phyloP scores from a whole-genome alignment of 2,888 invertebrate species.

The Hydropsyche betteni region DNA sequence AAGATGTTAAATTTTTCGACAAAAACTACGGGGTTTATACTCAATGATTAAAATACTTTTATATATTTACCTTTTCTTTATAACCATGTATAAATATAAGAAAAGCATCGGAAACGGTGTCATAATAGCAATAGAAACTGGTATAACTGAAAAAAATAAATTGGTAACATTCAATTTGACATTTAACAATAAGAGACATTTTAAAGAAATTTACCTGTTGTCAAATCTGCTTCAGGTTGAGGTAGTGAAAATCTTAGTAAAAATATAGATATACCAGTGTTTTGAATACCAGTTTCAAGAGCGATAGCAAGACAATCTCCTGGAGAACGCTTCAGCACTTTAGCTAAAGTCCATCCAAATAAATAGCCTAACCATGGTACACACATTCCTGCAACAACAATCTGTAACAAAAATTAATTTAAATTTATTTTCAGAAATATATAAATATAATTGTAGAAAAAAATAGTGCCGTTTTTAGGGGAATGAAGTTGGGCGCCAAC shows the following conservation, averaged over 20 bases:
- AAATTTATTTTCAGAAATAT: not conserved
- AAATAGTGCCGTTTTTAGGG: not conserved
- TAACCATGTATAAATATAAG: constrained; percentile 67
- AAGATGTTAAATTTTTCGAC: no score
- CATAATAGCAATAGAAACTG: constrained; percentile 92
- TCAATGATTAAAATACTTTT: no score
- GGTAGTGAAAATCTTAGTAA: constrained; percentile 81
- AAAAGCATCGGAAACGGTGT: constrained; percentile 85
- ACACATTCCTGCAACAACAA: constrained; percentile 79
- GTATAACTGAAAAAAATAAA: constrained; percentile 71
- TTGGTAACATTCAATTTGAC: not conserved
- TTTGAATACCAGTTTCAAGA: constrained; percentile 93
- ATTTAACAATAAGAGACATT: not conserved
- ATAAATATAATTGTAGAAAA: constrained; percentile 3
- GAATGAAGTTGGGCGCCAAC: not conserved
- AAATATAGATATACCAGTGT: constrained; percentile 92
- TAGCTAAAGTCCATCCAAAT: constrained; percentile 73
- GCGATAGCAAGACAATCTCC: constrained; percentile 85
- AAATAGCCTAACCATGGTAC: constrained; percentile 85
- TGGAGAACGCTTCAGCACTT: constrained; percentile 68
- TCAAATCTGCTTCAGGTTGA: constrained; percentile 88
- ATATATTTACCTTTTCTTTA: constrained; percentile 60
- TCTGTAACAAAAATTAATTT: constrained; percentile 64
- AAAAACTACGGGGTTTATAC: no score
- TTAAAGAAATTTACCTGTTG: constrained; percentile 69